A percentile compares a stretch with the other conserved stretches of the same genome.
Conservation (phyloP, 1,140 invertebrate genomes). For the Antheraea mylitta region DNA sequence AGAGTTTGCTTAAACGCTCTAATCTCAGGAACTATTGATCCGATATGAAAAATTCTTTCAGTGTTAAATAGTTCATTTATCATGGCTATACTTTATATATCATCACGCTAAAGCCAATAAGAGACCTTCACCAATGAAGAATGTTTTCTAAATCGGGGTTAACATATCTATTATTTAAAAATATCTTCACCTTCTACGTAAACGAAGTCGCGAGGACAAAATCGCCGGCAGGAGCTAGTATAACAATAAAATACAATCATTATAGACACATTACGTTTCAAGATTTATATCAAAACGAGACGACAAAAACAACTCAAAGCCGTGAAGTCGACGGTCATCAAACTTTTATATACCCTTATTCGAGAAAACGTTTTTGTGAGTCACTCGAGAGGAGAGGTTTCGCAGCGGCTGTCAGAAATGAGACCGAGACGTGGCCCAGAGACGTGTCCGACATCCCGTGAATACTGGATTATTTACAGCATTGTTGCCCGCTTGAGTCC, state of each 20-base stretch:
- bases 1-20: no score
- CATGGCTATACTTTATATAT: no score
- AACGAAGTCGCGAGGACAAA: no score
- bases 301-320: neutral
- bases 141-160: no score
- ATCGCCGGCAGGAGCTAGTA: no score
- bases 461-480: conserved; percentile 4
- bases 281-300: neutral
- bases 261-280: neutral
- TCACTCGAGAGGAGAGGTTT: conserved; percentile 3
- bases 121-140: no score
- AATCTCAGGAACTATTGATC: no score
- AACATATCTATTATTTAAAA: no score
- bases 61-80: no score
- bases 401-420: conserved; percentile 2
- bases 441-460: conserved; percentile 2
- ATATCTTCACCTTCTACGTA: no score
- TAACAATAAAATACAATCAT: neutral
- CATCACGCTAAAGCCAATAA: no score
- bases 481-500: neutral
- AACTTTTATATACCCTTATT: conserved; percentile 3
- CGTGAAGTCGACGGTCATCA: conserved; percentile 3
- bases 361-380: neutral
- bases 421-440: neutral
- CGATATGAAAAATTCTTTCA: no score